These are phyloP conservation scores for Lithophane leautieri DNA, from an alignment of 2,888 invertebrate species.

Conservation along the genomic window DNA sequence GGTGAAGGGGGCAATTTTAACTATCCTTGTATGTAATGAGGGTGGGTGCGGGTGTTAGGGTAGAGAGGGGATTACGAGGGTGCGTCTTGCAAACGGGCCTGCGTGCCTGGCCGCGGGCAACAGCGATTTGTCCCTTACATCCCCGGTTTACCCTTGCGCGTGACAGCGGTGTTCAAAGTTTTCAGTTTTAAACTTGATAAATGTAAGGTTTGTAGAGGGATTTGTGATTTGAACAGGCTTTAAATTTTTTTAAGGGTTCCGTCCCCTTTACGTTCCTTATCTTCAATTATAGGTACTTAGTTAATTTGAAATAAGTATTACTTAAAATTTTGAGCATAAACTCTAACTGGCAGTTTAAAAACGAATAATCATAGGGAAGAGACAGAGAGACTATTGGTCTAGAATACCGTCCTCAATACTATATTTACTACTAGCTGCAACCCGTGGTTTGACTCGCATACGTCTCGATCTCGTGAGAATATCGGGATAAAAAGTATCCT, in stretches of 20 bases:
- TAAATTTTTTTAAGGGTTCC: not conserved
- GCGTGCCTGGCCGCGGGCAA: slow-evolving; percentile 87
- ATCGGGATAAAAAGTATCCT: too few species aligned
- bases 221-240: slow-evolving; percentile 10
- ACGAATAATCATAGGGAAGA: not conserved
- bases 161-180: slow-evolving; percentile 73
- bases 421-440: too few species aligned
- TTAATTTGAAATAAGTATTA: too few species aligned
- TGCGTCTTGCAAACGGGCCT: slow-evolving; percentile 89
- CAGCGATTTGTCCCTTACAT: slow-evolving; percentile 87
- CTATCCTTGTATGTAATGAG: slow-evolving; percentile 89
- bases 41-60: slow-evolving; percentile 72
- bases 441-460: too few species aligned
- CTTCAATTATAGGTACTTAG: not conserved
- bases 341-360: not conserved
- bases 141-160: slow-evolving; percentile 80
- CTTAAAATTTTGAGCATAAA: too few species aligned
- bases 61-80: slow-evolving; percentile 84
- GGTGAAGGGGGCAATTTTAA: slow-evolving; percentile 80
- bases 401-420: too few species aligned
- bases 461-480: too few species aligned
- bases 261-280: too few species aligned
- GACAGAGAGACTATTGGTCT: not conserved
- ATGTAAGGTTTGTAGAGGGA: slow-evolving; percentile 15
- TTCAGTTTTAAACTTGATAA: slow-evolving; percentile 49